Evolutionary conservation across 2,113 vertebrate species (phyloP).

Genomic region (Toxotes jaculatrix): DNA sequence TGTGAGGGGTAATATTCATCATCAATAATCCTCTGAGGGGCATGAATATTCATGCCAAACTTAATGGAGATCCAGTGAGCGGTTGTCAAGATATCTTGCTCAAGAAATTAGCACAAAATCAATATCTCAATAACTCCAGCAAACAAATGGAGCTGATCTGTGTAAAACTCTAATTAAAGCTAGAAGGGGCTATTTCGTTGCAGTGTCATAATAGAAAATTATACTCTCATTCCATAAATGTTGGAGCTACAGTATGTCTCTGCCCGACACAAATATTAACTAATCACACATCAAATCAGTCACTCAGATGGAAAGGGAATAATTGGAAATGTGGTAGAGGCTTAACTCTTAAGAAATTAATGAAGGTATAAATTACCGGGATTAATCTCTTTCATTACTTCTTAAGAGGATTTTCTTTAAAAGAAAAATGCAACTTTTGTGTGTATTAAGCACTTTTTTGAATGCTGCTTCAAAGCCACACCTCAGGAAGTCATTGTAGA

Average conservation of each 20-base stretch:
- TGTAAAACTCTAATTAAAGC: conserved; percentile 2
- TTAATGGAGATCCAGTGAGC: background rate
- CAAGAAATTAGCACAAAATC: too few species aligned
- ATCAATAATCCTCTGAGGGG: background rate
- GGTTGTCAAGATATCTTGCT: background rate
- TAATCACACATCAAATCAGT: background rate
- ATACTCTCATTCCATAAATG: background rate
- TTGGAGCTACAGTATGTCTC: background rate
- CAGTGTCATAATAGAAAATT: too few species aligned
- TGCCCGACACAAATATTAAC: background rate
- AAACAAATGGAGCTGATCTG: too few species aligned
- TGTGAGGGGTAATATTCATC: background rate
- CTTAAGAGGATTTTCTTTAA: background rate
- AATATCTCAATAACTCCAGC: too few species aligned
- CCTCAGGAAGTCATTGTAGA: too few species aligned
- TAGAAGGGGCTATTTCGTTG: background rate
- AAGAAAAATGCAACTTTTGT: background rate
- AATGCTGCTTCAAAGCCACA: too few species aligned
- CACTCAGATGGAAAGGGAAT: background rate
- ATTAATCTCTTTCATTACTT: background rate
- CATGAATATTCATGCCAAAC: background rate
- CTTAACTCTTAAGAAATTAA: background rate
- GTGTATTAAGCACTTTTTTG: conserved; percentile 12
- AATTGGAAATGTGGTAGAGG: background rate
- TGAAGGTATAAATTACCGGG: background rate